Conservation (phyloP, 2,888 invertebrate genomes). For the Stratiomys singularior region DNA sequence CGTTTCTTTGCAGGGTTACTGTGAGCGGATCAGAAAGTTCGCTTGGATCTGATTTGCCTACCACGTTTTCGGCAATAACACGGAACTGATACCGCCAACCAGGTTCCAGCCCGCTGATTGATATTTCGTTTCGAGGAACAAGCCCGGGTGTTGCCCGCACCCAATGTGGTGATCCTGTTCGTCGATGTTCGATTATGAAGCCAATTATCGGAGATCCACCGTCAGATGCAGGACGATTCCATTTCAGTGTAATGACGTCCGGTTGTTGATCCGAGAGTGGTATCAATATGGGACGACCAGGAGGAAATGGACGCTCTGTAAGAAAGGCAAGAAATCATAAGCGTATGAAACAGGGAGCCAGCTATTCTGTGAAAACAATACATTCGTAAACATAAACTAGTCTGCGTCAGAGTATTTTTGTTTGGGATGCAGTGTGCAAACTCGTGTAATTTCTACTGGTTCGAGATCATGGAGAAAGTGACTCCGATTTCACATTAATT, state of each 20-base stretch:
- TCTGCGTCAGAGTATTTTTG: too few species aligned
- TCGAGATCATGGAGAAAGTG: too few species aligned
- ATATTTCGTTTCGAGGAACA: conserved; percentile 77
- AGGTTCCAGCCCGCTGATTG: conserved; percentile 83
- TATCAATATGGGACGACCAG: conserved; percentile 84
- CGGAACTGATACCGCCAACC: conserved; percentile 92
- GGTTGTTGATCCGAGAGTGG: conserved; percentile 79
- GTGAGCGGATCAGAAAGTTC: conserved; percentile 87
- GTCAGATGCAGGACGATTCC: conserved; percentile 83
- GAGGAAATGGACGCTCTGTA: conserved; percentile 78
- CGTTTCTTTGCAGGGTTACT: conserved; percentile 76
- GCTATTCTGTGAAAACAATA: neutral
- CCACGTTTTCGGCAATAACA: conserved; percentile 90
- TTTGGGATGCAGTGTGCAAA: too few species aligned
- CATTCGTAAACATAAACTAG: too few species aligned
- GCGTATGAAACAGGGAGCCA: neutral
- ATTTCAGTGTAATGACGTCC: conserved; percentile 84
- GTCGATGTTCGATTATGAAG: conserved; percentile 82
- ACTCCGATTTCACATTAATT: too few species aligned
- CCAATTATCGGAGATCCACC: conserved; percentile 89
- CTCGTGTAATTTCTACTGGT: too few species aligned
- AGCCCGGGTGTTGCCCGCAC: conserved; percentile 80
- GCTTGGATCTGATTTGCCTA: conserved; percentile 86
- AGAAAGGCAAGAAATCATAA: neutral
- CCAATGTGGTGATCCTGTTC: conserved; percentile 84